A percentile compares a stretch with the other conserved stretches of the same genome.
phyloP scores from a whole-genome alignment of 2,797 vertebrate genomes.

The Pyrocephalus nanus region DNA sequence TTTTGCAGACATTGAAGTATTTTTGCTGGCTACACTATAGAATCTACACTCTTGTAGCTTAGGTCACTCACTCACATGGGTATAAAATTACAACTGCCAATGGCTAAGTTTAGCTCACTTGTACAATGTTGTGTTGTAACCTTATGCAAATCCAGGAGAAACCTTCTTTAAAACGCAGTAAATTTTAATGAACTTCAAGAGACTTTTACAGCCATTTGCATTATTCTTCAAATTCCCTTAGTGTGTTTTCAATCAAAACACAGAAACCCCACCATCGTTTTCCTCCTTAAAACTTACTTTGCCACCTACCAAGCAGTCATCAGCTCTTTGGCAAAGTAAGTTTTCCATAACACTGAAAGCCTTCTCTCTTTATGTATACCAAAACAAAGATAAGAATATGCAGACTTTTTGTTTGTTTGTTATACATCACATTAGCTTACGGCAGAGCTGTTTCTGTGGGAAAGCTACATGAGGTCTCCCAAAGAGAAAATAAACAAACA shows the following conservation, averaged over 20 bases:
- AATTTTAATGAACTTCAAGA: neutral
- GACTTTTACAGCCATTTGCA: neutral
- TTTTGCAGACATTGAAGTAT: neutral
- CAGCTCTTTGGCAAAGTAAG: slow-evolving; percentile 22
- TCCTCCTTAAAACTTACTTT: neutral
- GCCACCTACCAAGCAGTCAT: slow-evolving; percentile 23
- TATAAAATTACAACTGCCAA: slow-evolving; percentile 33
- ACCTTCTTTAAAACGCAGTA: neutral
- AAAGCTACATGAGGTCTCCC: slow-evolving; percentile 57
- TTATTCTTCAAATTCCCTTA: slow-evolving; percentile 14
- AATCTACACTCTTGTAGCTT: neutral
- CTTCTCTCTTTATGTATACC: neutral
- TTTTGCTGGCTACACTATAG: slow-evolving; percentile 39
- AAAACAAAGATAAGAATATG: slow-evolving; percentile 46
- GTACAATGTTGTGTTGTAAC: neutral
- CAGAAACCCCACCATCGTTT: neutral
- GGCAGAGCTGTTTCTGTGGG: slow-evolving; percentile 52
- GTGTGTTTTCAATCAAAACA: slow-evolving; percentile 37
- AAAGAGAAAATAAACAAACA: slow-evolving; percentile 55
- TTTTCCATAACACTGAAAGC: slow-evolving; percentile 20
- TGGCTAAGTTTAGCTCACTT: neutral
- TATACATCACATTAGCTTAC: slow-evolving; percentile 37
- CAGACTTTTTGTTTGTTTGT: slow-evolving; percentile 59
- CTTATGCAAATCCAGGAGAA: neutral
- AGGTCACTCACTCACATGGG: neutral